Base-by-base conservation (phyloP, 2,113 vertebrate species). In the Ochotona curzoniae region DNA sequence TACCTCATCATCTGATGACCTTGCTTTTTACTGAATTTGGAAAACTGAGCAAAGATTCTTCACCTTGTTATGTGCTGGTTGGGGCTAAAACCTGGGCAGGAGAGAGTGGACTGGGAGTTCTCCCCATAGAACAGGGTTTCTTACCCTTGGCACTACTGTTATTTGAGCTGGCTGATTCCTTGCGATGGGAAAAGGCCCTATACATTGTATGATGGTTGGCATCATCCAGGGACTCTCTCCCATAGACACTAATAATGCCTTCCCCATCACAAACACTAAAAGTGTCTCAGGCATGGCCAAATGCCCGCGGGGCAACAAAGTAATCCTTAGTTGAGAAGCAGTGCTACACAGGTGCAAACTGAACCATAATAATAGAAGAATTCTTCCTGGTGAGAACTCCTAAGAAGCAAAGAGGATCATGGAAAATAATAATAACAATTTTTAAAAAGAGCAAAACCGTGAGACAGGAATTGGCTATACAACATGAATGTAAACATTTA, bases 1-100 rank as follows among this genome's bases (percentile, higher is more conserved):
- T 18, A 74, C 21, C 25, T 81, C 63, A 78, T 91, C 12, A 79
- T 74, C 69, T 61, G n/a, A 76, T 66, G 30, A 57, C 30, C 18
- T 85, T 92, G 47, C 51, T 90, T 76, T 83, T 79, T 85, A 89
- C 28, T 86, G 32, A 85, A 57, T 82, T 91, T 91, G 63, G 15
- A 92, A 85, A 81, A 93, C 20, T 87, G 1, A 8, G 86, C 61
- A 61, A 51, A 87, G 2, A 64, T 83, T 92, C 26, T 61, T 92
- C 28, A 74, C 49, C 49, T 90, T 92, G 69, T 18, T 28, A 25
- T 35, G 8, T 57, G 74, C 60, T 74, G 21, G 67, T 83, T 71
- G 21, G 23, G 26, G 93, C 23, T 85, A 35, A 94, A 90, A 88
- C 44, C 32, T 80, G 17, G 25, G 49, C 8, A 91, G 67, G 25